These are phyloP conservation scores for Thymallus thymallus DNA, from an alignment of 2,113 vertebrate genomes.

Conservation along the genomic window DNA sequence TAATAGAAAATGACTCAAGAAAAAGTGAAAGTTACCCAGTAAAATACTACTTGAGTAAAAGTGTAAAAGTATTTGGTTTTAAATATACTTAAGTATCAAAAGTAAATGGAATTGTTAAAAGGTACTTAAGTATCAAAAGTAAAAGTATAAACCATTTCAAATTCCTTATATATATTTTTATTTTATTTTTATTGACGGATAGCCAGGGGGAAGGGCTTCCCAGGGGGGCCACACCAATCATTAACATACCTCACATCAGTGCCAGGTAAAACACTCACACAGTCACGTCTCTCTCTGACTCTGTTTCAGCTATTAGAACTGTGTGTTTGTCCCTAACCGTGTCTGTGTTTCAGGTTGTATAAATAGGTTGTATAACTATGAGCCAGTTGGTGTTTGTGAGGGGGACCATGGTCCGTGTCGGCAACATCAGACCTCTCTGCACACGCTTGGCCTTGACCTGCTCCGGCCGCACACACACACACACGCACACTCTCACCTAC, in stretches of 20 bases:
- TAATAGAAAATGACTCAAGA: no score
- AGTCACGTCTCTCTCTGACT: no score
- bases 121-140: no score
- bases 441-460: conserved; percentile 88
- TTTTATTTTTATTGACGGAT: no score
- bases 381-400: conserved; percentile 83
- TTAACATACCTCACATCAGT: conserved; percentile 88
- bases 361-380: conserved; percentile 96
- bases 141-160: no score
- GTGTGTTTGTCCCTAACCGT: neutral
- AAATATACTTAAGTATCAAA: no score
- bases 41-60: no score
- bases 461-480: conserved; percentile 77
- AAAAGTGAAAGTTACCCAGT: no score
- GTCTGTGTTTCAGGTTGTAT: conserved; percentile 78
- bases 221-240: conserved; percentile 76
- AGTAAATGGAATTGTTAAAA: no score
- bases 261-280: conserved; percentile 77
- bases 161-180: no score
- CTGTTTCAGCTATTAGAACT: neutral
- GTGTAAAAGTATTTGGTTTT: no score
- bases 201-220: conserved; percentile 85
- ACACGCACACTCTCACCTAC: conserved; percentile 79
- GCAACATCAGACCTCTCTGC: conserved; percentile 90
- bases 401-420: conserved; percentile 91